Evolutionary conservation across 35 echinoderm and acorn worm species (phyloP).

Genomic region (Lytechinus variegatus): DNA sequence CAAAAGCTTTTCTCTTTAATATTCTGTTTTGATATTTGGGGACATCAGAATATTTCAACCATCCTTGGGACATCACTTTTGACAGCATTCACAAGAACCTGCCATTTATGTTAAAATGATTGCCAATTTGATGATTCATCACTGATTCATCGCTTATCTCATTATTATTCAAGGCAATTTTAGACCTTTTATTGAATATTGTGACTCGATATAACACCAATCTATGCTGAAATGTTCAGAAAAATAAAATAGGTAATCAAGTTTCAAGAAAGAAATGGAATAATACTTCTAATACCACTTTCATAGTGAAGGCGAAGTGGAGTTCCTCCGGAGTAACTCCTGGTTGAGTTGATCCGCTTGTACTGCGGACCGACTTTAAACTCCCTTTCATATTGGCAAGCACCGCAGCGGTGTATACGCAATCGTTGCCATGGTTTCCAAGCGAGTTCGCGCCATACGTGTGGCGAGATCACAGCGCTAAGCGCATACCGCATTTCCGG

Average conservation of each 20-base stretch:
- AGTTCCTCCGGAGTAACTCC: too few species aligned
- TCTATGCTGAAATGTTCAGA: neutral
- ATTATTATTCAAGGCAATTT: neutral
- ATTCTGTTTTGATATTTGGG: neutral
- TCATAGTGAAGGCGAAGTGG: too few species aligned
- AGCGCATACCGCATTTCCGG: too few species aligned
- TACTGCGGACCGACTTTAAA: too few species aligned
- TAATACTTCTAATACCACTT: neutral
- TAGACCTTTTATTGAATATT: neutral
- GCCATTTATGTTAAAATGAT: neutral
- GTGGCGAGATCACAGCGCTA: too few species aligned
- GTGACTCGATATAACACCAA: neutral
- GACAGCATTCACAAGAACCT: neutral
- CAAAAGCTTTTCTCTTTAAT: neutral
- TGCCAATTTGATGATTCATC: neutral
- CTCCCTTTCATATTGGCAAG: too few species aligned
- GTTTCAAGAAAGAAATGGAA: too few species aligned
- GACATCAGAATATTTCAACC: neutral
- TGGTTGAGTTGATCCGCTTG: too few species aligned
- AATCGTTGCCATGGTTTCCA: too few species aligned
- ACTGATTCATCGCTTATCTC: neutral
- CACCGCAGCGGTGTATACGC: too few species aligned
- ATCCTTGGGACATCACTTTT: neutral
- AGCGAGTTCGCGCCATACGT: too few species aligned
- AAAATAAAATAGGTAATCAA: neutral